Base-by-base conservation (phyloP, 1,140 invertebrate species). In the Hypsibius dujardini region DNA sequence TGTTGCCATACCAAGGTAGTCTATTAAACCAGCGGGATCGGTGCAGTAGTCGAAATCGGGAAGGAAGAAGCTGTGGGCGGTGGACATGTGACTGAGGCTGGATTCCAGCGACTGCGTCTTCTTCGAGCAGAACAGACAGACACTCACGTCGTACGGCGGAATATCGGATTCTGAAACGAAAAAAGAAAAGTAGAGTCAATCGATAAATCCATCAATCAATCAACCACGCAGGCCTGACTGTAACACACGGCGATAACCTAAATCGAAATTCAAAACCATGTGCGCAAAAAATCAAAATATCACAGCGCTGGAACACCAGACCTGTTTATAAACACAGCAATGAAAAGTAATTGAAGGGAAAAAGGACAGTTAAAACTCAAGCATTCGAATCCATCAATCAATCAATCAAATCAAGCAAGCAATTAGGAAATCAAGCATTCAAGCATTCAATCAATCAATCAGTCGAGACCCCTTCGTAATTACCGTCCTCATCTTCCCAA, bases 21-120 rank as follows among this genome's bases (percentile, higher is more conserved):
- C 81, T 2, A 98, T 79, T 1, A 98, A 79, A 0, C 90, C 92
- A 79, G 87, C 86, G 2, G 95, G 77, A 82, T 98, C 87, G 40
- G 80, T 79, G 75, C 94, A 87, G 81, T 86, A 98, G 75, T 98
- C 91, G 12, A 87, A 81, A 82, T 98, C 93, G 71, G 95, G 88
- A 79, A 96, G 85, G 77, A 96, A 96, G 80, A 98, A 98, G 15
- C 92, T 91, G 83, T 98, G 95, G 1, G 80, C 82, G 46, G 83
- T 75, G 1, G 87, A 88, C 95, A 98, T 98, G 76, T 98, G 95
- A 73, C 88, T 86, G 1, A 97, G 78, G 81, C 93, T 95, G 73
- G 86, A 85, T 28, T 90, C 84, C 75, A 91, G 81, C 72, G 84
- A 86, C 47, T 81, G 81, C 77, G 87, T 90, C 69, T 87, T 84